Evolutionary conservation across 2,113 vertebrate genomes (phyloP), one percentile per base, ranked within the genome.

Genomic region (Paracanthobrama guichenoti): DNA sequence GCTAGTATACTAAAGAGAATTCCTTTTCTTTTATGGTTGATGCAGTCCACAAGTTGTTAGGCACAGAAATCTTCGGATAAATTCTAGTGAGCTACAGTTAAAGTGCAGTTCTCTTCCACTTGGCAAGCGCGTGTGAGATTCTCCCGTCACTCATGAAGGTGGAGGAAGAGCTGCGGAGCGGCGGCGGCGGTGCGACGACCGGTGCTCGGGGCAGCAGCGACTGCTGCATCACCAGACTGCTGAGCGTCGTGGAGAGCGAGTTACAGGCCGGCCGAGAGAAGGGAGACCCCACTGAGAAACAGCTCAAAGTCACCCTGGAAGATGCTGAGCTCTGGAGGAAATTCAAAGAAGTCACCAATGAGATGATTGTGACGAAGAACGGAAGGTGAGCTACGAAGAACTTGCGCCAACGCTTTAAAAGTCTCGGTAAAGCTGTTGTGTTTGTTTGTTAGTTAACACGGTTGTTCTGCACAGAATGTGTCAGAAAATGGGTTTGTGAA

Each of bases 311-410:
- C 83, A 90, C 90, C 50, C 93, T 99, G 91, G 98, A 99, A 90
- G 98, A 99, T 20, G 94, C 94, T 0, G 94, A 95, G 0, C 95
- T 99, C 53, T 99, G 98, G 98, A 95, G 94, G 89, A 96, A 96
- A 90, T 99, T 99, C 86, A 96, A 96, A 84, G 94, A 95, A 88
- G 94, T 97, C 91, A 99, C 97, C 48, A 99, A 99, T 6, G 98
- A 99, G 92, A 99, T 99, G 98, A 98, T 99, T 0, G 98, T 99
- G 91, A 99, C 98, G 92, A 99, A 99, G 94, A 99, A 96, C 0
- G 98, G 98, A 90, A 96, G 98, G 98, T 98, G 86, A 94, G 95
- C 10, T 9, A 6, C 67, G 4, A 12, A 11, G 2, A 12, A 69
- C 35, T 14, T 20, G 28, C 18, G 28, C 6, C 11, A 26, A 50